A percentile compares a stretch with the other conserved stretches of the same genome.
phyloP scores from a whole-genome alignment of 2,888 invertebrate genomes.

The Eugnorisma glareosa region DNA sequence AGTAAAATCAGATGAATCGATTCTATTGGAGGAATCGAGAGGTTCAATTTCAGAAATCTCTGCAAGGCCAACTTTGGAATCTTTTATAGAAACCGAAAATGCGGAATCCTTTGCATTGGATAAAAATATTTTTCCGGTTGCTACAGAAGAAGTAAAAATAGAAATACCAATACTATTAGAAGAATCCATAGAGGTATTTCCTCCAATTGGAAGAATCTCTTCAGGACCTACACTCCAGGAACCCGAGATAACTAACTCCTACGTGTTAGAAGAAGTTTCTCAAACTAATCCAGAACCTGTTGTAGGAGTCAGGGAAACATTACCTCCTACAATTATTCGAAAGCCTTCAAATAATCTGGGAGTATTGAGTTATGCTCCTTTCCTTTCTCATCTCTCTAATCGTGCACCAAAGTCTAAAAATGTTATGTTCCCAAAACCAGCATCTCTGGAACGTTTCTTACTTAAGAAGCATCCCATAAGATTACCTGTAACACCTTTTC shows the following conservation, averaged over 20 bases:
- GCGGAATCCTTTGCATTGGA: conserved; percentile 4
- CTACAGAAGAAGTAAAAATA: conserved; percentile 9
- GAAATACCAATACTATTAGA: conserved; percentile 29
- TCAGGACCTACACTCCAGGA: not conserved
- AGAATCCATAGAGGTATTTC: conserved; percentile 7
- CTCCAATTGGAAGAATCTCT: not conserved
- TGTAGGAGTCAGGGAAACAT: not conserved
- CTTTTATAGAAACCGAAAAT: not conserved
- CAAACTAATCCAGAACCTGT: not conserved
- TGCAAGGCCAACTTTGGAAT: not conserved
- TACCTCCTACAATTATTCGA: conserved; percentile 4
- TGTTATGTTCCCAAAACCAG: conserved; percentile 6
- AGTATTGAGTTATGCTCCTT: conserved; percentile 26
- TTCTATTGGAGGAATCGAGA: not conserved
- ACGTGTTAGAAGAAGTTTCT: conserved; percentile 15
- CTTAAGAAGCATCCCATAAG: conserved; percentile 11
- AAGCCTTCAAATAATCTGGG: conserved; percentile 7
- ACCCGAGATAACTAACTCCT: not conserved
- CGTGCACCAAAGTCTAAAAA: conserved; percentile 6
- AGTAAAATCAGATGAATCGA: conserved; percentile 6
- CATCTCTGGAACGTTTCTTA: conserved; percentile 16
- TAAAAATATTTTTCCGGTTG: conserved; percentile 1
- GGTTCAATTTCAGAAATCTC: conserved; percentile 13
- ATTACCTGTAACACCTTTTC: conserved; percentile 13
- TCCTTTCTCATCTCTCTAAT: conserved; percentile 20